Evolutionary conservation across 2,797 vertebrate genomes (phyloP).

Genomic region (Cossypha niveicapilla): DNA sequence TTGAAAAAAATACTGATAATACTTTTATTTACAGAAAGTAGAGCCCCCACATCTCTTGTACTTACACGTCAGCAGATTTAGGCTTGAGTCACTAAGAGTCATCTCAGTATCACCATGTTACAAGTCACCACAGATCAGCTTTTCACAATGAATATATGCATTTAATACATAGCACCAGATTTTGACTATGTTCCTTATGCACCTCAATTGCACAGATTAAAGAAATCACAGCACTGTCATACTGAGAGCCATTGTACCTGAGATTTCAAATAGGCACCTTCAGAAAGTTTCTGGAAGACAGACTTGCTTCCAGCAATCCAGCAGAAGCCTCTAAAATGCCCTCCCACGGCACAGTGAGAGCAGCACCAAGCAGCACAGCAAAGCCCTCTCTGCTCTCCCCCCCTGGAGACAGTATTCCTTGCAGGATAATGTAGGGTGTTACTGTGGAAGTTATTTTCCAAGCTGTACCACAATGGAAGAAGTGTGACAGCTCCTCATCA

Average conservation of each 20-base stretch:
- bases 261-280: not conserved
- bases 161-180: not conserved
- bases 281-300: not conserved
- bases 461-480: not conserved
- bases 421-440: not conserved
- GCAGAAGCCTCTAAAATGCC: not conserved
- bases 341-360: accelerated
- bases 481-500: not conserved
- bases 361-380: not conserved
- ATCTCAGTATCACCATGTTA: not conserved
- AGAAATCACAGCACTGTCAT: not conserved
- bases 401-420: not conserved
- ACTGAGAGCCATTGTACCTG: not conserved
- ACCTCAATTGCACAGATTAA: not conserved
- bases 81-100: not conserved
- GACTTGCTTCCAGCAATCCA: not conserved
- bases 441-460: not conserved
- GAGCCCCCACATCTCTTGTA: not conserved
- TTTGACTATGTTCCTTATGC: not conserved
- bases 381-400: not conserved
- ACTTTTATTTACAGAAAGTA: not conserved
- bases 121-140: not conserved
- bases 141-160: not conserved
- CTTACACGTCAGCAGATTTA: not conserved
- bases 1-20: not conserved